Evolutionary conservation across 2,797 vertebrate genomes (phyloP), one percentile per base, ranked within the genome.

Genomic region (Tokudaia muenninki): DNA sequence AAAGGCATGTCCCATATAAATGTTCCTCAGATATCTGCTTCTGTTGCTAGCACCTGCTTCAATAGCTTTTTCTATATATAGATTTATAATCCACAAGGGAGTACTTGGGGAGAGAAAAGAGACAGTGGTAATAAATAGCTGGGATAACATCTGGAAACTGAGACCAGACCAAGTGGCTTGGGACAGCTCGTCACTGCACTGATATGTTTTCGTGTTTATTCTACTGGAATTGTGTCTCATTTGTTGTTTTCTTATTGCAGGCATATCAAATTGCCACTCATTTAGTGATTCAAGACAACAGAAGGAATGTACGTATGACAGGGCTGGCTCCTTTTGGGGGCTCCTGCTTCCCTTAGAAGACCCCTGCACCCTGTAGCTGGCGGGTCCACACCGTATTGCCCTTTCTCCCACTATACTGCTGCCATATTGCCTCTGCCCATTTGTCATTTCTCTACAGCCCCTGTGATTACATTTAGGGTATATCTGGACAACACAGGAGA

Each of bases 331-430:
- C 37, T 72, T 80, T 3, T 59, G 52, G 57, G 50, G 17, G 6
- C 11, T 29, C 34, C 77, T 70, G 61, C 50, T 84, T 74, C 65
- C 65, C 14, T 8, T 9, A 37, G 81, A 87, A 41, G 52, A 31
- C 22, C 3, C 59, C 47, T 59, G 10, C 4, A 4, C 44, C 29
- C 37, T 2, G 1, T 52, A 24, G 52, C 63, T 75, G n/a, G 26
- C 5, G 31, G 22, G 2, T 8, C 7, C 9, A 2, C 13, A 12
- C n/a, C 5, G 6, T 0, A 21, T 12, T 17, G 47, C 14, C 63
- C 80, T 50, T 75, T 21, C 7, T 24, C 26, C 61, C 16, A 26
- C 37, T 90, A 9, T 16, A 13, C 44, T 83, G 3, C 1, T 16
- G n/a, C 44, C 41, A 52, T 77, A 2, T 29, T n/a, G 29, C 55